Evolutionary conservation across 1,140 invertebrate genomes (phyloP).

Genomic region (Drosophila equinoxialis): DNA sequence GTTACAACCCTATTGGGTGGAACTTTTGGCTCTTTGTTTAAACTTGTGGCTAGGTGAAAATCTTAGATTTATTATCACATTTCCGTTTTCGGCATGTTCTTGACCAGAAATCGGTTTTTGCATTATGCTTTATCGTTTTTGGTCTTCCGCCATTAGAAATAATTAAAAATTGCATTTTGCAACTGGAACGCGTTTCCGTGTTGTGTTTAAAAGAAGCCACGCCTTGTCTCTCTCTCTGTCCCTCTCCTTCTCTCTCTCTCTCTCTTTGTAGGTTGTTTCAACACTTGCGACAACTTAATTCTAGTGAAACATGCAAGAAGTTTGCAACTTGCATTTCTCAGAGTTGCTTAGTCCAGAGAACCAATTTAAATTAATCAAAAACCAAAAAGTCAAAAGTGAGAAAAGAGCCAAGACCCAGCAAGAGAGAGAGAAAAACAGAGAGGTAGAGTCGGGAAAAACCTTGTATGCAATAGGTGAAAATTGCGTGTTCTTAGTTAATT

Average conservation of each 20-base stretch:
- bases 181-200: conserved; percentile 65
- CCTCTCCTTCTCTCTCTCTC: conserved; percentile 27
- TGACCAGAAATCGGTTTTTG: conserved; percentile 7
- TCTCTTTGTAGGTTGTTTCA: conserved; percentile 29
- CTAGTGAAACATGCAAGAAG: conserved; percentile 58
- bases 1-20: too few species aligned
- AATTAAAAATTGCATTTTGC: conserved; percentile 44
- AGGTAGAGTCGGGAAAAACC: conserved; percentile 10
- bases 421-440: not conserved
- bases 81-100: not conserved
- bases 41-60: not conserved
- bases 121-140: conserved; percentile 6
- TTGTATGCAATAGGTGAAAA: conserved; percentile 9
- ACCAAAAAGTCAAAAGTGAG: conserved; percentile 8
- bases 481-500: conserved; percentile 63
- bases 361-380: conserved; percentile 74
- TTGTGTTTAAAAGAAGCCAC: conserved; percentile 28
- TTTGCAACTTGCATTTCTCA: conserved; percentile 15
- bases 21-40: not conserved
- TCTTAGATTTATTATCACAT: not conserved
- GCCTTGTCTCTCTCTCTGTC: conserved; percentile 22
- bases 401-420: not conserved
- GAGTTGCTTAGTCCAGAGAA: conserved; percentile 16
- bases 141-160: conserved; percentile 24
- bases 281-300: conserved; percentile 79